Evolutionary conservation across 2,888 invertebrate genomes (phyloP).

Genomic region (Euproctis similis): DNA sequence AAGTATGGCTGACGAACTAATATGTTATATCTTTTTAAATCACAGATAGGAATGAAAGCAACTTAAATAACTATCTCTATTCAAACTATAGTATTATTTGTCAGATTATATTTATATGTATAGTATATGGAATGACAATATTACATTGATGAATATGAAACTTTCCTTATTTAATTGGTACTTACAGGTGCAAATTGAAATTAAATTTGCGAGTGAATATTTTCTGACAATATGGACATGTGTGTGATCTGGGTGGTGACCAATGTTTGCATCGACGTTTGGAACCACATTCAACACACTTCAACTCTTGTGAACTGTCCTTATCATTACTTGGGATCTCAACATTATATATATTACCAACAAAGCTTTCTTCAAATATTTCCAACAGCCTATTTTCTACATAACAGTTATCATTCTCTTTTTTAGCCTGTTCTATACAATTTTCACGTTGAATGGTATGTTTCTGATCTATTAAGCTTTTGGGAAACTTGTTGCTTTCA

Average conservation of each 20-base stretch:
- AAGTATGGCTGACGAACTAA: too few species aligned
- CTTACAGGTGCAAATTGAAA: constrained; percentile 43
- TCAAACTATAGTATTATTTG: too few species aligned
- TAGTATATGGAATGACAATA: background rate
- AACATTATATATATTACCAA: too few species aligned
- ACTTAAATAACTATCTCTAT: too few species aligned
- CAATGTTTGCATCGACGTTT: constrained; percentile 35
- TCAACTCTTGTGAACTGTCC: constrained; percentile 3
- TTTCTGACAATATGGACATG: constrained; percentile 40
- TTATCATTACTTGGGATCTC: constrained; percentile 3
- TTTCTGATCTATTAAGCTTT: background rate
- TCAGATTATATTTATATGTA: too few species aligned
- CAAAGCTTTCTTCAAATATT: constrained; percentile 2
- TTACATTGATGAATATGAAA: background rate
- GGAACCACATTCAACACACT: constrained; percentile 33
- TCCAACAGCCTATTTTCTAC: constrained; percentile 6
- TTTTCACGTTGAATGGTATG: too few species aligned
- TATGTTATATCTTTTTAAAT: too few species aligned
- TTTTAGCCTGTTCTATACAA: too few species aligned
- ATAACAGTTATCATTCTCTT: too few species aligned
- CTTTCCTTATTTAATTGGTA: constrained; percentile 4
- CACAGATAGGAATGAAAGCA: too few species aligned
- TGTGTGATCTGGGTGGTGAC: constrained; percentile 25
- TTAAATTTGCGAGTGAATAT: constrained; percentile 46
- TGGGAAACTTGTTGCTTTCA: background rate